phyloP scores from a whole-genome alignment of 37 sponge, comb jelly and placozoan genomes.

The Crambe crambe region DNA sequence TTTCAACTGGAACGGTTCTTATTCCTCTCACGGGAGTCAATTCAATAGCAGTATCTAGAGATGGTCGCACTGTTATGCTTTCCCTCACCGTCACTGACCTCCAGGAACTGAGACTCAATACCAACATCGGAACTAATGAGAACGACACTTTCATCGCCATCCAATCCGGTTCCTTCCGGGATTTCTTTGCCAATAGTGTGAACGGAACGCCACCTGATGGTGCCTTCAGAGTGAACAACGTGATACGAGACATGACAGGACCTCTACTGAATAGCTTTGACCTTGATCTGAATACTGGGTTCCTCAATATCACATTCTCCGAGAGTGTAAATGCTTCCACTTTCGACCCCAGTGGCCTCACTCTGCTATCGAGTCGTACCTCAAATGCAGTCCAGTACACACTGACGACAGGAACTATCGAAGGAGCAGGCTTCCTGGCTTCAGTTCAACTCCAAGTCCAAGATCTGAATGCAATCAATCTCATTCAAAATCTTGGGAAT shows the following conservation, averaged over 20 bases:
- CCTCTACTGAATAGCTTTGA: slow-evolving; percentile 51
- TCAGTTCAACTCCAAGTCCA: slow-evolving; percentile 41
- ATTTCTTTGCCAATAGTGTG: slow-evolving; percentile 67
- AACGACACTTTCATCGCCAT: slow-evolving; percentile 70
- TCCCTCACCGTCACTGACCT: slow-evolving; percentile 51
- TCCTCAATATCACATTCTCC: slow-evolving; percentile 78
- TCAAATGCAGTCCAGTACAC: slow-evolving; percentile 39
- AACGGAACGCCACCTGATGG: not conserved
- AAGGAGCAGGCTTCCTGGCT: slow-evolving; percentile 34
- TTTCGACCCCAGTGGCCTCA: slow-evolving; percentile 50
- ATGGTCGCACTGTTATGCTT: slow-evolving; percentile 53
- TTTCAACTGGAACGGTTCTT: slow-evolving; percentile 1
- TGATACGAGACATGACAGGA: slow-evolving; percentile 55
- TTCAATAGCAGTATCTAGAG: slow-evolving; percentile 24
- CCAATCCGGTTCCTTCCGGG: slow-evolving; percentile 40
- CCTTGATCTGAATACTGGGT: slow-evolving; percentile 75
- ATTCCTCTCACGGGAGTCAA: slow-evolving; percentile 45
- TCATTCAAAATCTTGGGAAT: slow-evolving; percentile 41
- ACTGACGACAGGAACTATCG: slow-evolving; percentile 38
- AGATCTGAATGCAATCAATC: slow-evolving; percentile 76
- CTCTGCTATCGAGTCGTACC: slow-evolving; percentile 25
- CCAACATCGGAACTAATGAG: slow-evolving; percentile 51
- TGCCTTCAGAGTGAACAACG: slow-evolving; percentile 34
- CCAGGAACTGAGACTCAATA: slow-evolving; percentile 24
- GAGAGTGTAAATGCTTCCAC: slow-evolving; percentile 75